Base-by-base conservation (phyloP, 2,797 vertebrate species). In the Xiphorhynchus erythropygius region DNA sequence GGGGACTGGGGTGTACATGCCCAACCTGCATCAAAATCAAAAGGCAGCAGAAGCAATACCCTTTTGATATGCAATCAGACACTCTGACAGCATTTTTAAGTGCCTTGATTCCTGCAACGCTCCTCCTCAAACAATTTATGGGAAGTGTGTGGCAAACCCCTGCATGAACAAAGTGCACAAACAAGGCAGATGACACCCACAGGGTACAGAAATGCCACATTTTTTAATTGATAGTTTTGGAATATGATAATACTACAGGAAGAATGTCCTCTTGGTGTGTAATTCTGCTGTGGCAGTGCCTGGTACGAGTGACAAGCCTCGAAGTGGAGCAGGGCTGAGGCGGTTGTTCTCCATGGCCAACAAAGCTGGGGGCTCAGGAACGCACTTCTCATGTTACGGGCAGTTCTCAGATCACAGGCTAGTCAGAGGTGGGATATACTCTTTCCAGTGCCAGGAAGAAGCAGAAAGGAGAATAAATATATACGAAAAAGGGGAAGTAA, bases 231-330 rank as follows among this genome's bases (percentile, higher is more conserved):
- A 59, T 67, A 50, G 67, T 50, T 67, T 81, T 30, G 12, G 50
- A 33, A 91, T 23, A 16, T 50, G 49, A 75, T 77, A 68, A 44
- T 35, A 64, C 44, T 46, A 46, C 10, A 75, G 60, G 50, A 92
- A 77, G 57, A 64, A 65, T 1, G 5, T 52, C 46, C 46, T 90
- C 32, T 55, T 8, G 2, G 12, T 57, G n/a, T 60, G 46, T 56
- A 73, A 78, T 84, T 82, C 64, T 74, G 47, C 65, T 17, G 0
- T 63, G 63, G 37, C 0, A 0, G 42, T 90, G 75, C 60, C 18
- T 4, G 1, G 47, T 70, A 53, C 0, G 0, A 79, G 57, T 47
- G 77, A 63, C 0, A 0, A 56, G 28, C 42, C 77, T 85, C 57
- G 50, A 73, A 47, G 41, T 16, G 33, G 30, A 91, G 47, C 71